Evolutionary conservation across 2,797 vertebrate species (phyloP).

Genomic region (Premnoplex brunnescens): DNA sequence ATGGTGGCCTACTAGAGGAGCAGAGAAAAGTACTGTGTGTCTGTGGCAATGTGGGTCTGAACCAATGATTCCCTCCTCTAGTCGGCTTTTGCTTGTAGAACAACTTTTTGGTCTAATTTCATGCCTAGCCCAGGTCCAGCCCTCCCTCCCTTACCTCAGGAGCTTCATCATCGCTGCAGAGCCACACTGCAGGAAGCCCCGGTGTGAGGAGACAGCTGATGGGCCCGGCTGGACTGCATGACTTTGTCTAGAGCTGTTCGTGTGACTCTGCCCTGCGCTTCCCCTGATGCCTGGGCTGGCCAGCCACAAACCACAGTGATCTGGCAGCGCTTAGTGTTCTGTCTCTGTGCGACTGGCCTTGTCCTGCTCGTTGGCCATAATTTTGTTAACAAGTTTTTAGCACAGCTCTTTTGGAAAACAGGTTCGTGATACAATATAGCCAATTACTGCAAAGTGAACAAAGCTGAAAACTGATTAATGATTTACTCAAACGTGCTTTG

Average conservation of each 20-base stretch:
- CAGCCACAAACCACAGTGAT: fast-evolving
- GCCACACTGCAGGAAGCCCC: neutral
- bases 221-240: neutral
- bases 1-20: neutral
- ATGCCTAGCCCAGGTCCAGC: neutral
- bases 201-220: neutral
- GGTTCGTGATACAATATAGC: neutral
- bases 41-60: neutral
- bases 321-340: neutral
- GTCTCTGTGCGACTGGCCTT: neutral
- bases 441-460: neutral
- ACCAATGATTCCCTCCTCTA: neutral
- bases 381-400: neutral
- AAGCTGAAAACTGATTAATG: neutral
- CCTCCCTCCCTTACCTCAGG: neutral
- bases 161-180: neutral
- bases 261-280: neutral
- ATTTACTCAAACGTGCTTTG: neutral
- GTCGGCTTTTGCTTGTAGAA: neutral
- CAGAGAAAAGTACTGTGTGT: neutral
- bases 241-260: neutral
- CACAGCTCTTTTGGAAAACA: neutral
- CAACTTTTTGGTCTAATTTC: neutral
- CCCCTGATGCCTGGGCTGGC: fast-evolving
- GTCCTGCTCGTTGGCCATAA: neutral